phyloP scores from a whole-genome alignment of 1,140 invertebrate species.

The Rhopalosiphum padi region DNA sequence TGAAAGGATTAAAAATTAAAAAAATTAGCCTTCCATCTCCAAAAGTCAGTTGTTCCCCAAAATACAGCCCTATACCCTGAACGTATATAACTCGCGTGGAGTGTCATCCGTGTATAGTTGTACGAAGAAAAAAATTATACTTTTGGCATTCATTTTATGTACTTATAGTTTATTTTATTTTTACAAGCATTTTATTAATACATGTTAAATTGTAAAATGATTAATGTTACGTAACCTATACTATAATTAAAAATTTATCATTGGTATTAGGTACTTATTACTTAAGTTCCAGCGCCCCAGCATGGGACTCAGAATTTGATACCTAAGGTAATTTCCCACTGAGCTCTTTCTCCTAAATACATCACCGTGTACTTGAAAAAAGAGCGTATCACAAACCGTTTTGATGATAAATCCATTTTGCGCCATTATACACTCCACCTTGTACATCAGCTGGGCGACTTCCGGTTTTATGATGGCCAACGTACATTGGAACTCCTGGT shows the following conservation, averaged over 20 bases:
- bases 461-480: conserved; percentile 39
- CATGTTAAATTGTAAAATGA: neutral
- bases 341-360: neutral
- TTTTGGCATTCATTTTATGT: too few relatives aligned
- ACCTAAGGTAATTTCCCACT: accelerated
- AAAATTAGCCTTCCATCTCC: too few relatives aligned
- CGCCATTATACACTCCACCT: neutral
- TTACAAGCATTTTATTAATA: neutral
- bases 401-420: conserved; percentile 31
- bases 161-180: too few relatives aligned
- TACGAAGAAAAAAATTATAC: neutral
- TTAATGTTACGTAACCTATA: neutral
- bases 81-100: too few relatives aligned
- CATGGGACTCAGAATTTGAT: neutral
- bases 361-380: neutral
- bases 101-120: too few relatives aligned
- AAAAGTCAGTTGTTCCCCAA: too few relatives aligned
- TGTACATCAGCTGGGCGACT: neutral
- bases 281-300: too few relatives aligned
- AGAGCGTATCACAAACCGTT: neutral
- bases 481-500: neutral
- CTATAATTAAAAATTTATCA: too few relatives aligned
- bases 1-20: too few relatives aligned
- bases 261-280: too few relatives aligned
- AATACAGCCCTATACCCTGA: too few relatives aligned